These are phyloP conservation scores for Drosophila pruinosa DNA, from an alignment of 1,140 invertebrate genomes.

Conservation along the genomic window DNA sequence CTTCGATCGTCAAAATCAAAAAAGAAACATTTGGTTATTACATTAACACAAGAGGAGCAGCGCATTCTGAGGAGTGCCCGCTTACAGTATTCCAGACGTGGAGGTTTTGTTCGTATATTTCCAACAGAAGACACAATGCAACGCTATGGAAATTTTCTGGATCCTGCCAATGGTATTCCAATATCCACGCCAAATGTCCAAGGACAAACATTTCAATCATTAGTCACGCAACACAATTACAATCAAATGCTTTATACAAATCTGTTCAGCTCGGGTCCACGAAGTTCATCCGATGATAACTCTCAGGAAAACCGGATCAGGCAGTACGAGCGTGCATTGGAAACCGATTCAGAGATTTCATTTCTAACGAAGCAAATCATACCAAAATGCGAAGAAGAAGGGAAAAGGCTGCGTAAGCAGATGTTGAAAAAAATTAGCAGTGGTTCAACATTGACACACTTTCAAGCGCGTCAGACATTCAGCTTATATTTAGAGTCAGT, in stretches of 20 bases:
- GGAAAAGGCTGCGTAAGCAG: conserved; percentile 64
- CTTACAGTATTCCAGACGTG: conserved; percentile 92
- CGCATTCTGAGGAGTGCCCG: conserved; percentile 90
- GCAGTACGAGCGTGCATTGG: conserved; percentile 77
- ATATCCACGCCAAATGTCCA: conserved; percentile 86
- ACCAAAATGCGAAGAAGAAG: conserved; percentile 73
- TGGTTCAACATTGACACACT: conserved; percentile 81
- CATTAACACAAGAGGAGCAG: conserved; percentile 90
- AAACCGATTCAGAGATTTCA: conserved; percentile 55
- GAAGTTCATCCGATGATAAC: conserved; percentile 48
- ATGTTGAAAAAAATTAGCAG: conserved; percentile 71
- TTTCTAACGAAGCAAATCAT: conserved; percentile 61
- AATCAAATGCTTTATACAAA: conserved; percentile 89
- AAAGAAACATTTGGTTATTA: conserved; percentile 63
- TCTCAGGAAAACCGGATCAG: conserved; percentile 71
- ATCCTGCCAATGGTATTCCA: conserved; percentile 88
- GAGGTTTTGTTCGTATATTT: conserved; percentile 96
- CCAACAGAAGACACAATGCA: conserved; percentile 94
- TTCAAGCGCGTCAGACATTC: conserved; percentile 91
- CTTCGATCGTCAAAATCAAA: conserved; percentile 75
- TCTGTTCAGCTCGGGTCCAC: conserved; percentile 71
- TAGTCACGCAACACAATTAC: conserved; percentile 87
- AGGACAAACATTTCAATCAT: conserved; percentile 84
- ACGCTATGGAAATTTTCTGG: conserved; percentile 86
- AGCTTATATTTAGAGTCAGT: conserved; percentile 92